These are phyloP conservation scores for Melanotaenia pygmaea DNA, from an alignment of 2,797 vertebrate species.

Conservation along the genomic window DNA sequence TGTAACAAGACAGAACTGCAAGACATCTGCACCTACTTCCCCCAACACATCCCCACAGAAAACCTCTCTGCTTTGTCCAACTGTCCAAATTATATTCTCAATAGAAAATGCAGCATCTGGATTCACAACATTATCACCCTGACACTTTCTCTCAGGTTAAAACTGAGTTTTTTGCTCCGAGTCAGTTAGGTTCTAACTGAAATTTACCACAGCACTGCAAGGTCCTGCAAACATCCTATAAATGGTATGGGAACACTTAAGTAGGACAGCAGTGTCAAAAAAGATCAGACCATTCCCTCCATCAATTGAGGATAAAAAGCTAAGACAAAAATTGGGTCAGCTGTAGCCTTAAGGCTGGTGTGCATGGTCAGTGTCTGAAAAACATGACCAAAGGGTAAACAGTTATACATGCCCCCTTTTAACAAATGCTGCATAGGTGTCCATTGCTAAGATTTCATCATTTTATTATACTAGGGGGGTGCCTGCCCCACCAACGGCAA, in stretches of 20 bases:
- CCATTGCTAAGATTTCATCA: background rate
- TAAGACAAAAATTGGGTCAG: constrained; percentile 60
- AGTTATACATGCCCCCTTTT: constrained; percentile 27
- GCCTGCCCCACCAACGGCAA: no score
- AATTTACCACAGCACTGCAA: constrained; percentile 22
- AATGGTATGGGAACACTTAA: constrained; percentile 52
- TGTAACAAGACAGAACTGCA: background rate
- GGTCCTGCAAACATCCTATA: constrained; percentile 39
- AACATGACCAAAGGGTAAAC: constrained; percentile 23
- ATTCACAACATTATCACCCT: background rate
- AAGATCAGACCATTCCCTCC: constrained; percentile 50
- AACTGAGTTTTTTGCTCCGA: background rate
- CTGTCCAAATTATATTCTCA: background rate
- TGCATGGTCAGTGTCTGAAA: constrained; percentile 38
- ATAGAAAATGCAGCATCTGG: background rate
- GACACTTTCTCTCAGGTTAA: background rate
- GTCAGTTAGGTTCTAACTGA: constrained; percentile 17
- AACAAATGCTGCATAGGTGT: constrained; percentile 14
- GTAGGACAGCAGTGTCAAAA: constrained; percentile 70
- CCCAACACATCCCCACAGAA: background rate
- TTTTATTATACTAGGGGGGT: no score
- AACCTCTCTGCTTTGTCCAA: background rate
- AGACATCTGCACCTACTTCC: constrained; percentile 9
- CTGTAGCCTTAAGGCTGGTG: constrained; percentile 46
- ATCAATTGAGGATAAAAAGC: constrained; percentile 47